Conservation (phyloP, 1,140 invertebrate genomes). For the Diploscapter pachys region DNA sequence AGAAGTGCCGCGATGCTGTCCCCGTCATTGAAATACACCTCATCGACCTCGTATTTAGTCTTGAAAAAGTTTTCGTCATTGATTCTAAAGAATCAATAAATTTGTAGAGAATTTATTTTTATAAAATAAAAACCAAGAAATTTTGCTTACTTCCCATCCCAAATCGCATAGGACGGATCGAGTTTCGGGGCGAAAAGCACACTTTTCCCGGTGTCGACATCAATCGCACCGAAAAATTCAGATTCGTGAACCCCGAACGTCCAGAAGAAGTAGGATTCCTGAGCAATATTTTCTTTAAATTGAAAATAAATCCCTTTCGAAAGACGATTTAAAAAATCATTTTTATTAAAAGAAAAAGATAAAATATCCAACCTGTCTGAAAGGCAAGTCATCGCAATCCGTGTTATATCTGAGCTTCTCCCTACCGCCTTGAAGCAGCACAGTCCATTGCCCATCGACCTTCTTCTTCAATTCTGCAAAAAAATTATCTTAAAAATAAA, state of each 20-base stretch:
- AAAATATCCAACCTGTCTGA: slow-evolving; percentile 30
- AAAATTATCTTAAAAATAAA: too few relatives aligned
- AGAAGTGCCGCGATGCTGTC: slow-evolving; percentile 26
- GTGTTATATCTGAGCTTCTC: slow-evolving; percentile 56
- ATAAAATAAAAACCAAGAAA: background rate
- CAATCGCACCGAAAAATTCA: slow-evolving; percentile 47
- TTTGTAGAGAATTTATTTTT: background rate
- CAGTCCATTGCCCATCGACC: slow-evolving; percentile 21
- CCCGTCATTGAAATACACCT: slow-evolving; percentile 51
- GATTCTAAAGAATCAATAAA: slow-evolving; percentile 29
- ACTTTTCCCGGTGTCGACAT: slow-evolving; percentile 46
- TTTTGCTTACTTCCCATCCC: slow-evolving; percentile 43
- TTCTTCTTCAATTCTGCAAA: slow-evolving; percentile 17
- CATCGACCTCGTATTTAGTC: slow-evolving; percentile 53
- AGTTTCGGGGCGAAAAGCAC: slow-evolving; percentile 51
- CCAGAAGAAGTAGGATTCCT: slow-evolving; percentile 59
- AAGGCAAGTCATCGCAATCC: slow-evolving; percentile 51
- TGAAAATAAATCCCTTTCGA: background rate
- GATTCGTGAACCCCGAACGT: slow-evolving; percentile 56
- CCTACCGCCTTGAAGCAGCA: slow-evolving; percentile 50
- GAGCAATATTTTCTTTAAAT: background rate
- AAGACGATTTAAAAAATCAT: background rate
- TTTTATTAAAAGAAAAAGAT: background rate
- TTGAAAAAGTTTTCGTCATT: slow-evolving; percentile 50
- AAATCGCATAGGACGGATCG: slow-evolving; percentile 49